Conservation (phyloP, 2,888 invertebrate genomes). For the Drosophila fulvimacula region DNA sequence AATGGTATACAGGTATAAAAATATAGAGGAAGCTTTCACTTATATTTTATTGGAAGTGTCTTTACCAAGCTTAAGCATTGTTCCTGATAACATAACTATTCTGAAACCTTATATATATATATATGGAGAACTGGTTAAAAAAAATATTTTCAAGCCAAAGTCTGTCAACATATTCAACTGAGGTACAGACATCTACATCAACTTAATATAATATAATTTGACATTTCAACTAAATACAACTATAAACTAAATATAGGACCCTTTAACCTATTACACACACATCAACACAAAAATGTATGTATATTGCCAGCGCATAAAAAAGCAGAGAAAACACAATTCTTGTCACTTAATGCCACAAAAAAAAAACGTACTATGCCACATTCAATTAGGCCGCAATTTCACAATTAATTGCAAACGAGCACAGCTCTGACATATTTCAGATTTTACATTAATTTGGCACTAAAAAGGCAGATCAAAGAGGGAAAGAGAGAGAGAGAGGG, state of each 20-base stretch:
- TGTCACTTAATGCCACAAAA: constrained; percentile 16
- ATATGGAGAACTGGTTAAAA: too few relatives aligned
- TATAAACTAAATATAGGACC: not conserved
- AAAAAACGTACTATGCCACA: constrained; percentile 30
- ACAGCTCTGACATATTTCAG: constrained; percentile 57
- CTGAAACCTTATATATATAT: too few relatives aligned
- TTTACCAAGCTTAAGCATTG: too few relatives aligned
- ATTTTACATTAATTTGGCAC: constrained; percentile 75
- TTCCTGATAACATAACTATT: too few relatives aligned
- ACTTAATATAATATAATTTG: not conserved
- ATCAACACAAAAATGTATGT: not conserved
- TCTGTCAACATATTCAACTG: not conserved
- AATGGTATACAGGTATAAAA: not conserved
- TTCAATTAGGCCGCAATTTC: constrained; percentile 66
- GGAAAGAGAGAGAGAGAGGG: not conserved
- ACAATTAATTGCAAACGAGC: constrained; percentile 60
- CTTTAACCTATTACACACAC: not conserved
- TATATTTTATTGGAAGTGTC: too few relatives aligned
- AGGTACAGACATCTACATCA: not conserved
- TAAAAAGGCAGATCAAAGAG: constrained; percentile 51
- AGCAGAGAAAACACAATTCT: constrained; percentile 25
- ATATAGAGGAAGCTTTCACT: too few relatives aligned
- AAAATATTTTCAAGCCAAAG: too few relatives aligned
- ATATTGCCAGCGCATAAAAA: not conserved
- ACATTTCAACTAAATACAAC: not conserved